A percentile compares a stretch with the other conserved stretches of the same genome.
phyloP scores from a whole-genome alignment of 2,113 vertebrate species.

The Gadus macrocephalus region DNA sequence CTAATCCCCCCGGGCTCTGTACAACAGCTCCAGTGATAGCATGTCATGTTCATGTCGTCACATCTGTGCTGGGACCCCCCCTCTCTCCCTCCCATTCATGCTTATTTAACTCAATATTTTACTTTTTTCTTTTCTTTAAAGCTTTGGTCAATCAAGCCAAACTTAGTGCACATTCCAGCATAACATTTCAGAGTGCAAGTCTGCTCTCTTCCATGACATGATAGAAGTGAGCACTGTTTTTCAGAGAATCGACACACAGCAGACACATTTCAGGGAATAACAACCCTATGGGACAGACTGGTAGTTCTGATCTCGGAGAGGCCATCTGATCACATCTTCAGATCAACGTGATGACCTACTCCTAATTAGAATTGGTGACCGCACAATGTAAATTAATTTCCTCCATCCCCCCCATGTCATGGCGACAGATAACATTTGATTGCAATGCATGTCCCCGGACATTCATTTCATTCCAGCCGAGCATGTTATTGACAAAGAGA shows the following conservation, averaged over 20 bases:
- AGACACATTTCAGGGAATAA: too few species aligned
- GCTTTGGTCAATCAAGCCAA: slow-evolving; percentile 40
- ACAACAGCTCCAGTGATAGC: slow-evolving; percentile 14
- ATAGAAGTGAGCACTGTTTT: too few species aligned
- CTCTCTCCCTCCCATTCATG: not conserved
- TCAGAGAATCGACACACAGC: too few species aligned
- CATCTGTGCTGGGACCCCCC: slow-evolving; percentile 9
- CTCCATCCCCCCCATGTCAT: slow-evolving; percentile 36
- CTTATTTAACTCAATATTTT: too few species aligned
- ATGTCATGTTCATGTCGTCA: slow-evolving; percentile 8
- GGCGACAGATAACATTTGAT: slow-evolving; percentile 51
- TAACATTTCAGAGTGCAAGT: too few species aligned
- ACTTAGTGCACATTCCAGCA: too few species aligned
- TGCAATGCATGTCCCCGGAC: slow-evolving; percentile 19
- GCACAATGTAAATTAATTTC: slow-evolving; percentile 42
- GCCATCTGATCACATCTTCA: too few species aligned
- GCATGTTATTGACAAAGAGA: slow-evolving; percentile 59
- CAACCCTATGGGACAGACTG: too few species aligned
- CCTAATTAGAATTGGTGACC: slow-evolving; percentile 63
- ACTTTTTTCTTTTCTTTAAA: not conserved
- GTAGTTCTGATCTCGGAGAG: too few species aligned
- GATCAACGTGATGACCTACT: slow-evolving; percentile 36
- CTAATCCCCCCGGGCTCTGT: slow-evolving; percentile 20
- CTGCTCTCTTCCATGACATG: too few species aligned
- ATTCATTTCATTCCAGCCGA: slow-evolving; percentile 63